These are phyloP conservation scores for Empis stercorea DNA, from an alignment of 2,888 invertebrate genomes.

Conservation along the genomic window DNA sequence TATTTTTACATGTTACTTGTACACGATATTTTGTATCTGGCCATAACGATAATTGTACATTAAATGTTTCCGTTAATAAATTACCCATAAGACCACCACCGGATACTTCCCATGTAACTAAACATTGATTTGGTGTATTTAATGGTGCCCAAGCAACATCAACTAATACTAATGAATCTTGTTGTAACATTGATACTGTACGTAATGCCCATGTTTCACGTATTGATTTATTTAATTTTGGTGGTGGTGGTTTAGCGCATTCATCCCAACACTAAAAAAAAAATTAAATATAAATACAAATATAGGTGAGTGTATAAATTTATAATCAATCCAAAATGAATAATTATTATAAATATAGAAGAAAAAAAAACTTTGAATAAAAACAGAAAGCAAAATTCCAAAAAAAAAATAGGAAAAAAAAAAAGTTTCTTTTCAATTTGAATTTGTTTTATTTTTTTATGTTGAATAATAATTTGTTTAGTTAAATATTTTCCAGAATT, in stretches of 20 bases:
- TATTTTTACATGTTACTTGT: slow-evolving; percentile 36
- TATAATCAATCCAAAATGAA: no score
- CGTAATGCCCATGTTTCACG: slow-evolving; percentile 28
- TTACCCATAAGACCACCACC: slow-evolving; percentile 36
- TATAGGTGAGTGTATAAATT: no score
- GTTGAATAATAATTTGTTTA: no score
- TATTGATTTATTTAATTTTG: slow-evolving; percentile 27
- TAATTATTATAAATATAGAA: no score
- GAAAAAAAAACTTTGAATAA: no score
- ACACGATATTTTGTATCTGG: slow-evolving; percentile 36
- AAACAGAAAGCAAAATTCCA: no score
- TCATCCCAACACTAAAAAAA: slow-evolving; percentile 32
- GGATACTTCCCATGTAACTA: slow-evolving; percentile 36
- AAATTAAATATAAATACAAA: slow-evolving; percentile 7
- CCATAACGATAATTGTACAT: slow-evolving; percentile 34
- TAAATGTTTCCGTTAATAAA: slow-evolving; percentile 32
- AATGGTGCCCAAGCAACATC: slow-evolving; percentile 34
- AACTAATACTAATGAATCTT: slow-evolving; percentile 32
- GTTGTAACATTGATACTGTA: slow-evolving; percentile 32
- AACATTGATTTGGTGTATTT: slow-evolving; percentile 27
- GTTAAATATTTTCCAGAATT: no score
- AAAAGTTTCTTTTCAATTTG: no score
- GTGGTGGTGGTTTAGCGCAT: slow-evolving; percentile 26
- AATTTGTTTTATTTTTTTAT: no score
- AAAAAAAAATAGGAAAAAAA: no score